Evolutionary conservation across 2,797 vertebrate genomes (phyloP), one percentile per base, ranked within the genome.

Genomic region (Lacerta viridis): DNA sequence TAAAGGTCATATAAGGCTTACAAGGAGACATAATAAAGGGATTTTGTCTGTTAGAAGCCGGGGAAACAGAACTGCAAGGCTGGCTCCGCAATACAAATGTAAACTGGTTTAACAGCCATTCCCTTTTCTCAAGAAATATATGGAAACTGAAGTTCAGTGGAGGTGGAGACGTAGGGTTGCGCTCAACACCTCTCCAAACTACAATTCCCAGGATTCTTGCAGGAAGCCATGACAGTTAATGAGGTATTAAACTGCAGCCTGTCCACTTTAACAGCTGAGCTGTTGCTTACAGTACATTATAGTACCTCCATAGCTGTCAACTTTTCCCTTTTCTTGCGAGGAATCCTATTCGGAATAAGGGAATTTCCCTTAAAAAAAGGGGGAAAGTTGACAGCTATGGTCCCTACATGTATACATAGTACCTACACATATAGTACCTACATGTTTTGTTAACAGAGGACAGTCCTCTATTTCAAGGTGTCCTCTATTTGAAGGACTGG

Each of bases 1-100:
- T 86, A 82, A 55, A 81, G 69, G 33, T 66, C 78, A 85, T 85
- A 74, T 72, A 87, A 82, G 71, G 80, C 29, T 61, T 85, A 85
- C 50, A 71, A 85, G 80, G n/a, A 76, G 33, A 69, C 29, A 84
- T 79, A 61, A 69, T 88, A 80, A 89, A 84, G n/a, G n/a, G 78
- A 89, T 85, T 85, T 64, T 66, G 50, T 39, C 61, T 41, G 39
- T 43, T 78, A 78, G 79, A 84, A 78, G 59, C 68, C 64, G 66
- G 69, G 66, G 69, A 77, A 68, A 80, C 55, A 64, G n/a, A 89
- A 75, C 3, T 39, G 43, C 55, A 46, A 64, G 55, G 66, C 61
- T 80, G 39, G 71, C 5, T 41, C 27, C 20, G 20, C 25, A 55
- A 2, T 39, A 23, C 20, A 66, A 55, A 85, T 23, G n/a, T 36